These are phyloP conservation scores for Alcedo atthis DNA, from an alignment of 2,797 vertebrate species.

Conservation along the genomic window DNA sequence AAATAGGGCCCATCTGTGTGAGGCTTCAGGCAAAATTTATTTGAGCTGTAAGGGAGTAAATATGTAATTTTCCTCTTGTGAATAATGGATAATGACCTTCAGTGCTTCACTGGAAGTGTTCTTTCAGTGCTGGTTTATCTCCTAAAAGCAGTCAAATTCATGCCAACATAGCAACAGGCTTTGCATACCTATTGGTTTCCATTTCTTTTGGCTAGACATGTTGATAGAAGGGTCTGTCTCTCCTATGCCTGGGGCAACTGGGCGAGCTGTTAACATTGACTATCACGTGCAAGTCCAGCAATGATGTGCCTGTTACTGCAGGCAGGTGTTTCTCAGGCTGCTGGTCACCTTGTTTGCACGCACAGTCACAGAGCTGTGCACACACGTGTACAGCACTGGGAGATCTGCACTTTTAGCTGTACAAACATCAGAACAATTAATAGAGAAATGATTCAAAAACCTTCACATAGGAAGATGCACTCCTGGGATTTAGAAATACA, in stretches of 20 bases:
- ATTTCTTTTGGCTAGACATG: neutral
- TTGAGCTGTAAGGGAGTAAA: slow-evolving; percentile 12
- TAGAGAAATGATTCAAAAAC: neutral
- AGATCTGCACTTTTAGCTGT: neutral
- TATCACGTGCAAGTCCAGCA: neutral
- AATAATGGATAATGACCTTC: slow-evolving; percentile 46
- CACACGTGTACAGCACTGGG: neutral
- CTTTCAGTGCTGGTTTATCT: neutral
- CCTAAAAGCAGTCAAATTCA: neutral
- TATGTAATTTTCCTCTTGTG: slow-evolving; percentile 28
- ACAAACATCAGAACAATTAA: neutral
- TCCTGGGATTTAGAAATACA: neutral
- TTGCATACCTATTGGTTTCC: neutral
- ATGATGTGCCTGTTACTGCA: accelerated
- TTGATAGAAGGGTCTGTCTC: neutral
- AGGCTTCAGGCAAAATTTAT: slow-evolving; percentile 1
- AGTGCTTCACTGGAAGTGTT: neutral
- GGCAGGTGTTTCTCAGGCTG: neutral
- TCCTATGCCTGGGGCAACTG: accelerated
- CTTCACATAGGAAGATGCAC: neutral
- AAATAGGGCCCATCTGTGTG: neutral
- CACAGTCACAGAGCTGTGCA: neutral
- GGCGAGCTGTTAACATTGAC: neutral
- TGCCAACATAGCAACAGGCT: neutral
- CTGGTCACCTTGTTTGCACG: neutral